These are phyloP conservation scores for Chesias legatella DNA, from an alignment of 2,888 invertebrate species.

Conservation along the genomic window DNA sequence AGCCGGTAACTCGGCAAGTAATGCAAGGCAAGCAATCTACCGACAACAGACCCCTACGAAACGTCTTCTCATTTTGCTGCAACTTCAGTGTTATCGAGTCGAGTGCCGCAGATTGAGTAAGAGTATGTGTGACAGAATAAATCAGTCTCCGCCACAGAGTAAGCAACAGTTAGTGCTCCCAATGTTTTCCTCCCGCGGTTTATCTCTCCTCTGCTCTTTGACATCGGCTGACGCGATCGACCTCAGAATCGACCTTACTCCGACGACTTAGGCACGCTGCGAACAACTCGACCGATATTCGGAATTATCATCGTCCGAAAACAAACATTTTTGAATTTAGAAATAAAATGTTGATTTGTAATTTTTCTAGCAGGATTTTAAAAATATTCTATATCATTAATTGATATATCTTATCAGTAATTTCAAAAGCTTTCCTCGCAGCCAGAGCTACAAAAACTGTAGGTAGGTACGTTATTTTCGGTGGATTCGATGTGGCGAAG, in stretches of 20 bases:
- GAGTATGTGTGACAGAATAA: slow-evolving; percentile 9
- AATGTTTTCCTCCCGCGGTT: slow-evolving; percentile 70
- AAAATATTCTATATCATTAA: too few relatives aligned
- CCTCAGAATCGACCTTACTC: slow-evolving; percentile 53
- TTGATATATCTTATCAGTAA: too few relatives aligned
- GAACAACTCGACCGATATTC: slow-evolving; percentile 44
- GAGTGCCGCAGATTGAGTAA: slow-evolving; percentile 23
- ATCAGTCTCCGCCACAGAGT: slow-evolving; percentile 18
- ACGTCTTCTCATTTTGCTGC: slow-evolving; percentile 36
- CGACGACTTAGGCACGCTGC: slow-evolving; percentile 38
- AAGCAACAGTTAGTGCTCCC: slow-evolving; percentile 28
- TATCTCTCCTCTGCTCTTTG: slow-evolving; percentile 71
- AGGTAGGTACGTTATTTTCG: too few relatives aligned
- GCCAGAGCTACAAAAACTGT: background rate
- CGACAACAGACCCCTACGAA: slow-evolving; percentile 40
- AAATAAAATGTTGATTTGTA: slow-evolving; percentile 35
- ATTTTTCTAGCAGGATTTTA: slow-evolving; percentile 12
- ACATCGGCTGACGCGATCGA: slow-evolving; percentile 66
- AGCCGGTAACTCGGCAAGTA: slow-evolving; percentile 28
- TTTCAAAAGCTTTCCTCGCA: too few relatives aligned
- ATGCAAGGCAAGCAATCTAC: slow-evolving; percentile 38
- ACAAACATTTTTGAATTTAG: slow-evolving; percentile 53
- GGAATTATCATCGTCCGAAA: slow-evolving; percentile 65
- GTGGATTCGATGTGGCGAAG: too few relatives aligned
- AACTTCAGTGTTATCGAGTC: slow-evolving; percentile 45